Conservation (phyloP, 1,140 invertebrate genomes). For the Trinorchestia longiramus region DNA sequence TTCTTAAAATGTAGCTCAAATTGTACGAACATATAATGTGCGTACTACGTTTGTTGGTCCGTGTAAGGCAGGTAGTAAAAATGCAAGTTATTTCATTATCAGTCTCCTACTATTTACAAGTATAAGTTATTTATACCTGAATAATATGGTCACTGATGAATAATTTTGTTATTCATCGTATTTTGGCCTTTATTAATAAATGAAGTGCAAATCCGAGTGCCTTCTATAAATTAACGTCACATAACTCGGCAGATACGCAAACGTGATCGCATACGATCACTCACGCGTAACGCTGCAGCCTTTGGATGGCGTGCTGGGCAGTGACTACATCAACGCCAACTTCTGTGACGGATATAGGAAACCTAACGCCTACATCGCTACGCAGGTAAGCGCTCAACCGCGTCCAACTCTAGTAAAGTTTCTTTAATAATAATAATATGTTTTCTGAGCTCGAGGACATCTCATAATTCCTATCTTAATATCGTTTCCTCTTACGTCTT, state of each 20-base stretch:
- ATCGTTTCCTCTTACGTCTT: background rate
- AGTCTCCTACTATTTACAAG: no score
- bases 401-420: background rate
- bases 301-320: constrained; percentile 82
- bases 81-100: no score
- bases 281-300: constrained; percentile 95
- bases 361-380: constrained; percentile 97
- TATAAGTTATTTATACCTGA: no score
- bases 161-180: no score
- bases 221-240: background rate
- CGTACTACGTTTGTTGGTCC: no score
- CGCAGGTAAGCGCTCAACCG: constrained; percentile 72
- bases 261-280: constrained; percentile 99
- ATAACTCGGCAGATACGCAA: constrained; percentile 84
- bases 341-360: constrained; percentile 97
- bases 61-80: no score
- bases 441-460: background rate
- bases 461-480: background rate
- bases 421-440: background rate
- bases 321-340: constrained; percentile 99
- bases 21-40: no score
- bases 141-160: no score
- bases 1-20: no score
- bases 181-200: no score
- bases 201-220: no score